phyloP scores from a whole-genome alignment of 23 tunicate species.

The Botrylloides violaceus region DNA sequence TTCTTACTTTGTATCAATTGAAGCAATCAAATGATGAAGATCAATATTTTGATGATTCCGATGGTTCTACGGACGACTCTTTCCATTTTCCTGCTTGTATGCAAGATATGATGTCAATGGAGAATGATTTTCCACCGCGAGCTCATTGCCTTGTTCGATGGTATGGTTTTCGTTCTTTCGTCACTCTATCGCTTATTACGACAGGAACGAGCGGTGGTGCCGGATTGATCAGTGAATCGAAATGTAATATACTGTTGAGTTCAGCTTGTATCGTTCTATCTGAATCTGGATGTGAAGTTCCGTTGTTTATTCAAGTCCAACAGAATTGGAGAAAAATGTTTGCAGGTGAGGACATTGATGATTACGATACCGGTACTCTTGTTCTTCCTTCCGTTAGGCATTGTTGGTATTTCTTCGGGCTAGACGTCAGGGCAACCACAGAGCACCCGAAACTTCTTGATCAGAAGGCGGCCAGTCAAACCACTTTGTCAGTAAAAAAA shows the following conservation, averaged over 20 bases:
- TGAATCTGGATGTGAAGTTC: conserved; percentile 83
- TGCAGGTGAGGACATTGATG: conserved; percentile 34
- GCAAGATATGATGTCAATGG: conserved; percentile 70
- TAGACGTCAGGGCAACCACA: too few relatives aligned
- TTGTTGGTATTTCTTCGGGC: too few relatives aligned
- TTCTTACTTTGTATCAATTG: conserved; percentile 48
- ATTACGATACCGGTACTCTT: neutral
- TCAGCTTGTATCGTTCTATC: conserved; percentile 57
- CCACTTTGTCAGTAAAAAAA: too few relatives aligned
- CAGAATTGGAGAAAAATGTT: conserved; percentile 71
- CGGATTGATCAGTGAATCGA: conserved; percentile 45
- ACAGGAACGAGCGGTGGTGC: conserved; percentile 15
- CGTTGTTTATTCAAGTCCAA: conserved; percentile 87
- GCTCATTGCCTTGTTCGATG: conserved; percentile 94
- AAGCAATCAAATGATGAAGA: conserved; percentile 51
- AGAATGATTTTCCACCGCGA: conserved; percentile 92
- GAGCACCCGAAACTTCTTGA: too few relatives aligned
- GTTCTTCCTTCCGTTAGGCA: too few relatives aligned
- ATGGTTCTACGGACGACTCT: conserved; percentile 30
- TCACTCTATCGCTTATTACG: conserved; percentile 30
- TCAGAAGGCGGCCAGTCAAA: too few relatives aligned
- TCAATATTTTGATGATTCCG: conserved; percentile 19
- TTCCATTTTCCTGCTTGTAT: conserved; percentile 39
- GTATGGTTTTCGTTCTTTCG: conserved; percentile 72
- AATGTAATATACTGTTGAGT: conserved; percentile 57